A percentile compares a stretch with the other conserved stretches of the same genome.
phyloP scores from a whole-genome alignment of 2,797 vertebrate genomes.

The Selene dorsalis region DNA sequence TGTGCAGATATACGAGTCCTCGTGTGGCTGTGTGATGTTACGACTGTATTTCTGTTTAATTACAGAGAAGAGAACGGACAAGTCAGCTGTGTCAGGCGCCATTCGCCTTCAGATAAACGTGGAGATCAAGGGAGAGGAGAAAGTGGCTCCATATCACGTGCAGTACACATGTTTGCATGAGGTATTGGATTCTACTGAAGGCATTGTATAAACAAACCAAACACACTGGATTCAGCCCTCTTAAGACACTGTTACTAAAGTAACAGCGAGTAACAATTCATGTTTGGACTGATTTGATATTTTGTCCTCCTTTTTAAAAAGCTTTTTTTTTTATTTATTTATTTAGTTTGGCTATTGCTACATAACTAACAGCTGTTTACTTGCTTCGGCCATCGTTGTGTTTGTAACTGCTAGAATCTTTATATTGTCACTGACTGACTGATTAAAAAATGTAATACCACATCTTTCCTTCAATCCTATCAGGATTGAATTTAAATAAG shows the following conservation, averaged over 20 bases:
- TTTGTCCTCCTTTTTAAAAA: no score
- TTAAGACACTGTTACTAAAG: background rate
- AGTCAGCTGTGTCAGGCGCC: conserved; percentile 97
- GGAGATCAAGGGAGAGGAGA: conserved; percentile 99
- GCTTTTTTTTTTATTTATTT: no score
- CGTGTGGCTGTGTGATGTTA: background rate
- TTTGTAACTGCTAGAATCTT: background rate
- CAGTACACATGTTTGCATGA: conserved; percentile 99
- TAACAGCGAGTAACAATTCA: background rate
- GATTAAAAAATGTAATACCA: conserved; percentile 21
- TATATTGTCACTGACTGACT: background rate
- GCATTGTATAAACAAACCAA: background rate
- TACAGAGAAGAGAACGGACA: conserved; percentile 97
- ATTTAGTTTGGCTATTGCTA: no score
- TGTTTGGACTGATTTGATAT: no score
- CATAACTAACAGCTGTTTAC: no score
- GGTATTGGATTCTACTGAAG: conserved; percentile 77
- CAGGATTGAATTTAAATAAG: background rate
- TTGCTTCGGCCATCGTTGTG: no score
- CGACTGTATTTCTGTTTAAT: conserved; percentile 46
- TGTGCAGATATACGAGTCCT: background rate
- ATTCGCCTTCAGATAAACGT: conserved; percentile 98
- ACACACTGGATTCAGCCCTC: background rate
- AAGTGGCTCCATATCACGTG: conserved; percentile 96
- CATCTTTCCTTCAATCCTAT: background rate